Conservation (phyloP, 2,888 invertebrate genomes). For the Tenthredo scrophulariae region DNA sequence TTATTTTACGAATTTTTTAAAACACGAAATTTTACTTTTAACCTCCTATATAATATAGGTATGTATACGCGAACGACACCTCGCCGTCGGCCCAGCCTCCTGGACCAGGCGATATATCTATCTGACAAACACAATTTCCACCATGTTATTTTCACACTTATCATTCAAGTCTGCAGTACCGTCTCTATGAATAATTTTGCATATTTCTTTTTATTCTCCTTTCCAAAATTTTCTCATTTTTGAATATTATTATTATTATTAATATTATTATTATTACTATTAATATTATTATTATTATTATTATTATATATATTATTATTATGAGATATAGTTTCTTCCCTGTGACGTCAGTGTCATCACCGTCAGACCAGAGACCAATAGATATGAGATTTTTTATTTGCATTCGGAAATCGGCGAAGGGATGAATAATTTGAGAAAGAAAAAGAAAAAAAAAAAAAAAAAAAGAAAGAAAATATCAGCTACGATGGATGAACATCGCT, state of each 20-base stretch:
- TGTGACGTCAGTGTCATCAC: slow-evolving; percentile 36
- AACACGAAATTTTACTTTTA: slow-evolving; percentile 6
- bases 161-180: not conserved
- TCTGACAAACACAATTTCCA: not conserved
- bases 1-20: not conserved
- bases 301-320: not conserved
- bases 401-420: not conserved
- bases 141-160: not conserved
- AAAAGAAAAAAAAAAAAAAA: not conserved
- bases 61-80: slow-evolving; percentile 13
- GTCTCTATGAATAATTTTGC: not conserved
- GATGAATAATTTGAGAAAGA: not conserved
- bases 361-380: slow-evolving; percentile 25
- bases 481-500: slow-evolving; percentile 3
- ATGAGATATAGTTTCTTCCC: not conserved
- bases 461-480: not conserved
- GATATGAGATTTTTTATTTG: not conserved
- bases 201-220: not conserved
- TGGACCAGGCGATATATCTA: slow-evolving; percentile 19
- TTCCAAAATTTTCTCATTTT: not conserved
- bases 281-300: not conserved
- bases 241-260: not conserved
- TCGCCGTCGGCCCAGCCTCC: slow-evolving; percentile 54
- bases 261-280: not conserved
- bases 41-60: not conserved